Evolutionary conservation across 2,797 vertebrate species (phyloP).

Genomic region (Tarsius wallacei): DNA sequence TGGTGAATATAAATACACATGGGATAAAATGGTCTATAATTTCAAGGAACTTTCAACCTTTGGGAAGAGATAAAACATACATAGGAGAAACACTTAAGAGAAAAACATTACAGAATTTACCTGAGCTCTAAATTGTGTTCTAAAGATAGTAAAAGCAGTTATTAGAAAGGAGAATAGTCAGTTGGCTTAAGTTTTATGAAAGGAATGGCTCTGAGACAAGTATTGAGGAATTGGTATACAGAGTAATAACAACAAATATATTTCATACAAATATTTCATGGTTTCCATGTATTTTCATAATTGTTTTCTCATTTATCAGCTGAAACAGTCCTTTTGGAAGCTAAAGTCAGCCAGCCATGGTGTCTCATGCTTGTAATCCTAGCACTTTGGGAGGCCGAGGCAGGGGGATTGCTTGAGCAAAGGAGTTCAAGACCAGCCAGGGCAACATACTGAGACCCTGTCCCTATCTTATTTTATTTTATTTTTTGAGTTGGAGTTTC

Average conservation of each 20-base stretch:
- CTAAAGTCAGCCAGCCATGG: constrained; percentile 51
- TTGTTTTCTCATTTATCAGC: constrained; percentile 36
- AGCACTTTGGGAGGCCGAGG: too few species aligned
- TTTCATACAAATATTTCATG: too few species aligned
- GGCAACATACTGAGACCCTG: too few species aligned
- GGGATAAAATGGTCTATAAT: neutral
- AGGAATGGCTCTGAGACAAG: constrained; percentile 6
- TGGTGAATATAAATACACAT: constrained; percentile 41
- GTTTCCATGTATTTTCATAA: neutral
- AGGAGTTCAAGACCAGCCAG: too few species aligned
- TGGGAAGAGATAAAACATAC: constrained; percentile 43
- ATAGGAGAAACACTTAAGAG: constrained; percentile 51
- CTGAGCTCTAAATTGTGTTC: constrained; percentile 53
- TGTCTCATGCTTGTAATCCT: neutral
- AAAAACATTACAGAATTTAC: constrained; percentile 60
- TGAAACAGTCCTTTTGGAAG: constrained; percentile 27
- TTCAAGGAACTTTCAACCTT: constrained; percentile 45
- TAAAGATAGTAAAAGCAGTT: constrained; percentile 30
- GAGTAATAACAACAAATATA: neutral
- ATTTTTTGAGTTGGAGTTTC: too few species aligned
- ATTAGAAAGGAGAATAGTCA: constrained; percentile 52
- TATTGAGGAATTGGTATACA: constrained; percentile 15
- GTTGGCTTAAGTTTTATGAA: constrained; percentile 38
- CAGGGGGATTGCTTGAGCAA: too few species aligned
- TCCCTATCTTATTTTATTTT: too few species aligned